Conservation (phyloP, 1,140 invertebrate genomes). For the Lethrus apterus region DNA sequence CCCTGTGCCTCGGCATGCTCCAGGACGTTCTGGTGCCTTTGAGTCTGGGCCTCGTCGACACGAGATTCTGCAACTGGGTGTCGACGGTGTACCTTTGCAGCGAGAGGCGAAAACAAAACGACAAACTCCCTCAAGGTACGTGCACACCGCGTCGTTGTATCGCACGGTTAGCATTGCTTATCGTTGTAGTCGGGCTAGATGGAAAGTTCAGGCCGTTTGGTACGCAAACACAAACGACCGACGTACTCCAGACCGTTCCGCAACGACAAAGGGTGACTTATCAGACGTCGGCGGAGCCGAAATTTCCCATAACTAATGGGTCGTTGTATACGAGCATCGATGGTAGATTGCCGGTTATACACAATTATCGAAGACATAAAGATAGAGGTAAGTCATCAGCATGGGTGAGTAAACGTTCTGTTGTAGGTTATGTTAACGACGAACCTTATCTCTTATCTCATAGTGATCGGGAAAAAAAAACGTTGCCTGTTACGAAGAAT, state of each 20-base stretch:
- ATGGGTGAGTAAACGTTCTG: too few relatives aligned
- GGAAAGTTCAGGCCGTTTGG: conserved; percentile 51
- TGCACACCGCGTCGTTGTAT: neutral
- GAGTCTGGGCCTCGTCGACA: conserved; percentile 41
- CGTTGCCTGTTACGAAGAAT: too few relatives aligned
- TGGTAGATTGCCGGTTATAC: conserved; percentile 42
- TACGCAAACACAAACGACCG: conserved; percentile 21
- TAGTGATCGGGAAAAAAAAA: too few relatives aligned
- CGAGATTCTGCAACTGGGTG: conserved; percentile 41
- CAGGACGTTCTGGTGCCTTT: conserved; percentile 42
- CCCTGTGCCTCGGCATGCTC: conserved; percentile 40
- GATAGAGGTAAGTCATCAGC: conserved; percentile 24
- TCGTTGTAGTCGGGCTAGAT: conserved; percentile 45
- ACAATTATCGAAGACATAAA: conserved; percentile 42
- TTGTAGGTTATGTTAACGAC: too few relatives aligned
- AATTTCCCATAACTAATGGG: conserved; percentile 56
- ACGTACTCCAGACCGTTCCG: conserved; percentile 22
- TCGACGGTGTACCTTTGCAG: conserved; percentile 36
- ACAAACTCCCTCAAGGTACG: conserved; percentile 38
- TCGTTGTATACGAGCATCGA: conserved; percentile 48
- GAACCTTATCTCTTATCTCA: too few relatives aligned
- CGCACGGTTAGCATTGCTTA: neutral
- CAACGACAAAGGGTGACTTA: conserved; percentile 18
- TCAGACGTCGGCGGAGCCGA: conserved; percentile 43
- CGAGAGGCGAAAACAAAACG: conserved; percentile 25